These are phyloP conservation scores for Ferdinandea cuprea DNA, from an alignment of 2,888 invertebrate genomes.

Conservation along the genomic window DNA sequence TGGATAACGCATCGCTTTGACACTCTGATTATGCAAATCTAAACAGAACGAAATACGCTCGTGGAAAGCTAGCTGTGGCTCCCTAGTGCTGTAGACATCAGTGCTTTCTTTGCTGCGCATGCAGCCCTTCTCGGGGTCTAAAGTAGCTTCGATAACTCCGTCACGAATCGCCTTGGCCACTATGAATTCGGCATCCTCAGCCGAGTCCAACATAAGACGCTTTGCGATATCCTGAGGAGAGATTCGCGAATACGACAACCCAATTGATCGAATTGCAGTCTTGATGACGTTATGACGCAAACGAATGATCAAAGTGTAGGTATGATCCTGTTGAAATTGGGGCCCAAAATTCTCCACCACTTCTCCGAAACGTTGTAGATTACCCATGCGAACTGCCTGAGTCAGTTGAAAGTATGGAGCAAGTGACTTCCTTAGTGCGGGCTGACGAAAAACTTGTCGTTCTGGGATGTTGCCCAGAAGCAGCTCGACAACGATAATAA, in stretches of 20 bases:
- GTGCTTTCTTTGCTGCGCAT: slow-evolving; percentile 99
- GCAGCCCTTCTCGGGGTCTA: slow-evolving; percentile 97
- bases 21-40: slow-evolving; percentile 99
- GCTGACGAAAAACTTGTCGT: slow-evolving; percentile 96
- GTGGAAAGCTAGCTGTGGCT: slow-evolving; percentile 98
- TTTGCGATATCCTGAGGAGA: slow-evolving; percentile 97
- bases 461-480: slow-evolving; percentile 99
- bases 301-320: slow-evolving; percentile 97
- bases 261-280: slow-evolving; percentile 98
- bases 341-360: slow-evolving; percentile 95
- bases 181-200: slow-evolving; percentile 99
- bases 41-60: slow-evolving; percentile 98
- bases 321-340: slow-evolving; percentile 96
- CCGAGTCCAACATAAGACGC: slow-evolving; percentile 96
- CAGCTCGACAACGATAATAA: slow-evolving; percentile 96
- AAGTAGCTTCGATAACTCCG: slow-evolving; percentile 98
- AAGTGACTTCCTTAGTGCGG: slow-evolving; percentile 93
- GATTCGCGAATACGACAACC: slow-evolving; percentile 97
- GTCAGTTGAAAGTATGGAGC: slow-evolving; percentile 98
- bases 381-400: slow-evolving; percentile 97
- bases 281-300: slow-evolving; percentile 99
- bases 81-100: slow-evolving; percentile 97
- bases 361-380: slow-evolving; percentile 96
- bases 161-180: slow-evolving; percentile 99
- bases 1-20: slow-evolving; percentile 99